Evolutionary conservation across 2,888 invertebrate genomes (phyloP).

Genomic region (Lepidocyrtinus sp.): DNA sequence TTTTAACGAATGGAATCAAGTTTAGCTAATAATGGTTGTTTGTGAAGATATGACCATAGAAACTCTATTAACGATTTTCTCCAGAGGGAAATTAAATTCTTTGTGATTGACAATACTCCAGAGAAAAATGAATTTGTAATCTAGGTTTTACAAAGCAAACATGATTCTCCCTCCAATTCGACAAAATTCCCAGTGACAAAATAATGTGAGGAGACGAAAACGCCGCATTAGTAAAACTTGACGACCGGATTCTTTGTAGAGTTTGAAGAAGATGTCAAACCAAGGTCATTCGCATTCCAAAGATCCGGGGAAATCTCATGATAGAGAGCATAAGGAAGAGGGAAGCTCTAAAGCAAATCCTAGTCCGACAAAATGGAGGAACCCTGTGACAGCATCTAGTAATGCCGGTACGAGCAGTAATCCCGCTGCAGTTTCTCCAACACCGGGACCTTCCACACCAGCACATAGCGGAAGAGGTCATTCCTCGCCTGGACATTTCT

Average conservation of each 20-base stretch:
- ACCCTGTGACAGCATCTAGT: slow-evolving; percentile 16
- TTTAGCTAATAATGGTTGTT: too few species aligned
- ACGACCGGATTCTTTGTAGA: slow-evolving; percentile 16
- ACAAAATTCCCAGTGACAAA: slow-evolving; percentile 44
- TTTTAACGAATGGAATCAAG: too few species aligned
- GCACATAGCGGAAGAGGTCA: background rate
- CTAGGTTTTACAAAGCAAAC: too few species aligned
- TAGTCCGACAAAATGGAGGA: slow-evolving; percentile 48
- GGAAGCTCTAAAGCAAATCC: too few species aligned
- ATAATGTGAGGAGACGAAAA: slow-evolving; percentile 29
- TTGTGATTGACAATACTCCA: too few species aligned
- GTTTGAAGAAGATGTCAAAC: slow-evolving; percentile 41
- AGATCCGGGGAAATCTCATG: slow-evolving; percentile 47
- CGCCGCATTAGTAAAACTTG: slow-evolving; percentile 7
- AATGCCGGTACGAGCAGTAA: too few species aligned
- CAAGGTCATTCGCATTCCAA: slow-evolving; percentile 52
- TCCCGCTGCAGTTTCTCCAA: slow-evolving; percentile 35
- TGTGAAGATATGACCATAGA: background rate
- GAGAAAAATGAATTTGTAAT: slow-evolving; percentile 8
- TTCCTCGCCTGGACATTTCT: background rate
- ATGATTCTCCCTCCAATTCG: background rate
- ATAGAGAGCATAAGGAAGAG: slow-evolving; percentile 36
- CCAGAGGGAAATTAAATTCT: too few species aligned
- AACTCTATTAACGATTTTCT: too few species aligned
- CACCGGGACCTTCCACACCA: slow-evolving; percentile 42